Evolutionary conservation across 1,140 invertebrate genomes (phyloP), one percentile per base, ranked within the genome.

Genomic region (Nasonia longicornis): DNA sequence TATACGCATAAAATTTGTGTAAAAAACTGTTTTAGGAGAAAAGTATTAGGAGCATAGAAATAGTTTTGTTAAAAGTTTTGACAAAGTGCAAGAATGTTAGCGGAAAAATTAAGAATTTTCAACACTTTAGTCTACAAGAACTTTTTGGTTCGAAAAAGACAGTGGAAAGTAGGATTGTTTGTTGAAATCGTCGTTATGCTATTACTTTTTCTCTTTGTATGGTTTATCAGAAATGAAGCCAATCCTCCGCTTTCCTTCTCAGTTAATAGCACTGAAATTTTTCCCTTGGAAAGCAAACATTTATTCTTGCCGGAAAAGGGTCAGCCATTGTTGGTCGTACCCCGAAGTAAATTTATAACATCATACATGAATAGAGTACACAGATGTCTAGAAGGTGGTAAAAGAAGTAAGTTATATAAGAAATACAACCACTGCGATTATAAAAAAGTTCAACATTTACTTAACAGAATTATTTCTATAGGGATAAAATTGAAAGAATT

Each of bases 51-150:
- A 42, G 35, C 7, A 0, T 4, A 10, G 38, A 42, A 11, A 11
- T 42, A 11, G 38, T 42, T 8, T 42, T 42, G 10, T 42, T 42
- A 1, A 10, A 1, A 10, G 38, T 42, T 42, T 42, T 42, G 38
- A 42, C 1, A 42, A 42, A 42, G 10, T 8, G 10, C 14, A 67
- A 67, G 22, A 26, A 71, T 71, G 69, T 16, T 71, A 0, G 2
- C 26, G 42, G 71, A 73, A 26, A 58, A 63, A 58, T 20, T 26
- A 12, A 85, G 83, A 75, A 83, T 87, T 20, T 87, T 89, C 74
- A 72, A 75, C 7, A 83, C 90, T 4, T 75, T 91, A n/a, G 74
- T 91, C 67, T 85, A 86, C 69, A 91, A 90, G 82, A 87, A 89
- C 83, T 83, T 83, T 8, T 66, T 88, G 29, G 85, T 90, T 20